Evolutionary conservation across 2,113 vertebrate genomes (phyloP).

Genomic region (Xiphophorus maculatus): DNA sequence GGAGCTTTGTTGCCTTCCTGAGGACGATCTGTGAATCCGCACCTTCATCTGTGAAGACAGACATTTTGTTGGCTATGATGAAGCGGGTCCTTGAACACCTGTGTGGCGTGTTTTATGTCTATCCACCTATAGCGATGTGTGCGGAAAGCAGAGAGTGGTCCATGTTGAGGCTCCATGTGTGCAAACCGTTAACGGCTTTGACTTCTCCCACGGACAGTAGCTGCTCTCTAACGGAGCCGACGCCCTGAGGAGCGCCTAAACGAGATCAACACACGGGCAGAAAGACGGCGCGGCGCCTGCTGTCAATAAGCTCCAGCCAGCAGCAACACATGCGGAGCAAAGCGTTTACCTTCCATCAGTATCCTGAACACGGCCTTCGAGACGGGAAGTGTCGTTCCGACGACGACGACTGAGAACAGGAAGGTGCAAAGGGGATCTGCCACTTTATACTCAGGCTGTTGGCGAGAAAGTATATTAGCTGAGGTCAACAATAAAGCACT

Average conservation of each 20-base stretch:
- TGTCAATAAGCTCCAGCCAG: background rate
- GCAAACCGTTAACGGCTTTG: slow-evolving; percentile 84
- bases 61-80: background rate
- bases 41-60: slow-evolving; percentile 71
- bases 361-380: slow-evolving; percentile 86
- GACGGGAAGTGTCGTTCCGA: slow-evolving; percentile 87
- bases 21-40: slow-evolving; percentile 77
- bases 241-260: slow-evolving; percentile 81
- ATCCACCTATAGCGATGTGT: slow-evolving; percentile 84
- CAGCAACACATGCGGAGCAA: fast-evolving
- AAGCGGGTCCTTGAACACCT: background rate
- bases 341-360: slow-evolving; percentile 88
- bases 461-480: background rate
- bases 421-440: slow-evolving; percentile 94
- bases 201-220: slow-evolving; percentile 85
- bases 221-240: slow-evolving; percentile 81
- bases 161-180: slow-evolving; percentile 88
- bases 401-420: slow-evolving; percentile 88
- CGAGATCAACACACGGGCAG: background rate
- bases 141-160: slow-evolving; percentile 83
- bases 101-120: background rate
- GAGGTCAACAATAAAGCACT: background rate
- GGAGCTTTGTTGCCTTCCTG: slow-evolving; percentile 75
- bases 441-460: slow-evolving; percentile 88
- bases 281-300: background rate